Base-by-base conservation (phyloP, 2,797 vertebrate genomes). In the Todus mexicanus region DNA sequence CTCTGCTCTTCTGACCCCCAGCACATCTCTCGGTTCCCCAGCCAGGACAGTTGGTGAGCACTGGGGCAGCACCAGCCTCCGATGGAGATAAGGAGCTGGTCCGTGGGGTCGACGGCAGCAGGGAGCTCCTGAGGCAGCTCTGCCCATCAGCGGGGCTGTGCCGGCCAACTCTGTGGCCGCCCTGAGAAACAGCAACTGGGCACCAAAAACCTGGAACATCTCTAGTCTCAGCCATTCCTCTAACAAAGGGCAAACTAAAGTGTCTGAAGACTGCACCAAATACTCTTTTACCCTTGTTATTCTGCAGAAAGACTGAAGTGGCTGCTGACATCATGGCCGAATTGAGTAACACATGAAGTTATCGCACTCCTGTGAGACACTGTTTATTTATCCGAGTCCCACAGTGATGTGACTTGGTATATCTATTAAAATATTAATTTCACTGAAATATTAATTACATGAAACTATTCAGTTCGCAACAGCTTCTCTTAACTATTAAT, bases 371-470 rank as follows among this genome's bases (percentile, higher is more conserved):
- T 54, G 57, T 40, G 38, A 69, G 35, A n/a, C n/a, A n/a, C 51
- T 59, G 20, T 19, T 60, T 73, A 12, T 80, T 66, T 77, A 53
- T 50, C 59, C 31, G 53, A 84, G 61, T 19, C 51, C 40, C 63
- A 76, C 64, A 84, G 71, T 60, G 42, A 68, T 40, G 48, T 19
- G 82, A 74, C 48, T 75, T 73, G 19, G 38, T 68, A 16, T 40
- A 78, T 9, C 66, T 93, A 93, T 45, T 94, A 74, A 92, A 94
- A 93, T 70, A 92, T 87, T 90, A 89, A 84, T 65, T 92, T 69
- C 63, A 64, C 63, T 95, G 35, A 93, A 93, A 94, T 90, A 96
- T 92, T 94, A 82, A 92, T 84, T 40, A 65, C 69, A 47, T 63
- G 13, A 72, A 93, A 91, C 50, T 75, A 82, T 59, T 87, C 37